Base-by-base conservation (phyloP, 1,140 invertebrate genomes). In the Teleopsis dalmanni region DNA sequence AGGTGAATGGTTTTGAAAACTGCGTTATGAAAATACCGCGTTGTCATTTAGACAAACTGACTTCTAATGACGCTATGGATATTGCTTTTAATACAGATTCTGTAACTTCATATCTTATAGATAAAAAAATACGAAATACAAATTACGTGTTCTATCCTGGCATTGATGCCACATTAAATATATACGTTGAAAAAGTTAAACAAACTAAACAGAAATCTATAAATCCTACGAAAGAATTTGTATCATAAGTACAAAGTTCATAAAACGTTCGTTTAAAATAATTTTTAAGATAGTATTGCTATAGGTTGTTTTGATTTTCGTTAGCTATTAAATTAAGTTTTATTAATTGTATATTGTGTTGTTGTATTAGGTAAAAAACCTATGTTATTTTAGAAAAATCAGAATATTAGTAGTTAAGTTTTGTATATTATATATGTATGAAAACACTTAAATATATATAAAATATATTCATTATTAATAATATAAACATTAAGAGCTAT, bases 1-100 rank as follows among this genome's bases (percentile, higher is more conserved):
- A 81, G 76, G 54, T 83, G 2, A 82, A 84, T 59, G 75, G 75
- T 8, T 55, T 63, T 18, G 74, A 79, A 54, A 65, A 74, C 35
- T 60, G 71, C 21, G 64, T 61, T 11, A 55, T 83, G 8, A 77
- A 76, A 55, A 62, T 84, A 16, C 62, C 74, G 1, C 67, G 75
- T 19, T 48, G 56, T 27, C 69, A 74, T 23, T 55, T 84, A 6
- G 75, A 82, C 26, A 58, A 61, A 16, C 64, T 84, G 42, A 72
- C 63, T 7, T 56, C 72, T 19, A 75, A 80, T 8, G 71, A 76
- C 51, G 80, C 80, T 1, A 44, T 80, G 8, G 60, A 76, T 31
- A 56, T 81, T 14, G 76, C 75, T 16, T 62, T 76, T 22, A 65
- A 74, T 41, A 69, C 74, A 22, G 47, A 71, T 22, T 67, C 71